Percentiles rank a stretch among this genome's conserved stretches.
Conservation (phyloP, 1,140 invertebrate genomes). For the Cyrtorhinus lividipennis region DNA sequence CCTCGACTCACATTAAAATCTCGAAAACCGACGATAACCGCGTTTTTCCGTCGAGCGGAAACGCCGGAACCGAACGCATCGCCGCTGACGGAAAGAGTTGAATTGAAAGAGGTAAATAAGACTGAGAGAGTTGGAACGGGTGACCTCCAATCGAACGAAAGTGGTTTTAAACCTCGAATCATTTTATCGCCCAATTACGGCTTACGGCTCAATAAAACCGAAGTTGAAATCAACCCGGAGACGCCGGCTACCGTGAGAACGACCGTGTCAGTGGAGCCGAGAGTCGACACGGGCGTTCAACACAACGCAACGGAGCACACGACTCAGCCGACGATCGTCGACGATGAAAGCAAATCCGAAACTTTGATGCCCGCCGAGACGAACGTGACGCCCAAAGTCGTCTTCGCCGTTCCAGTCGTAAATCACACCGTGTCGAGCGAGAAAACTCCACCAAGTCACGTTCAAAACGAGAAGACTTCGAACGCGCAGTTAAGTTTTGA, state of each 20-base stretch:
- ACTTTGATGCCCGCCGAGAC: neutral
- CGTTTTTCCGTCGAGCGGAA: constrained; percentile 11
- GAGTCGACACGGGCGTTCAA: no score
- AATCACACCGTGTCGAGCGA: neutral
- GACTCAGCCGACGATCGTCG: neutral
- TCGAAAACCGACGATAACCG: neutral
- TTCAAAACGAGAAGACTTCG: no score
- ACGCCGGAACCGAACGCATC: neutral
- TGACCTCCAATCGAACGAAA: constrained; percentile 17
- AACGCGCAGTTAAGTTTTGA: no score
- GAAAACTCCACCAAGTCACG: no score
- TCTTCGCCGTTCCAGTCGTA: neutral
- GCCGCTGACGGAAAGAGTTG: neutral
- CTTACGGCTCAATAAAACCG: constrained; percentile 14
- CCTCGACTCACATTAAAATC: constrained; percentile 14
- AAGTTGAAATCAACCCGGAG: neutral
- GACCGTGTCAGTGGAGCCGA: no score
- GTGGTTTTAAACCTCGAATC: constrained; percentile 7
- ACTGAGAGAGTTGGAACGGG: constrained; percentile 10
- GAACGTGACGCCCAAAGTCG: no score
- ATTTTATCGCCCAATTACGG: constrained; percentile 17
- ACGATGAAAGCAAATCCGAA: no score
- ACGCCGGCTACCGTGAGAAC: neutral
- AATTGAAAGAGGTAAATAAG: constrained; percentile 6
- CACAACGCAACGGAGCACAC: neutral